These are phyloP conservation scores for Euphydryas editha DNA, from an alignment of 2,888 invertebrate genomes.

Conservation along the genomic window DNA sequence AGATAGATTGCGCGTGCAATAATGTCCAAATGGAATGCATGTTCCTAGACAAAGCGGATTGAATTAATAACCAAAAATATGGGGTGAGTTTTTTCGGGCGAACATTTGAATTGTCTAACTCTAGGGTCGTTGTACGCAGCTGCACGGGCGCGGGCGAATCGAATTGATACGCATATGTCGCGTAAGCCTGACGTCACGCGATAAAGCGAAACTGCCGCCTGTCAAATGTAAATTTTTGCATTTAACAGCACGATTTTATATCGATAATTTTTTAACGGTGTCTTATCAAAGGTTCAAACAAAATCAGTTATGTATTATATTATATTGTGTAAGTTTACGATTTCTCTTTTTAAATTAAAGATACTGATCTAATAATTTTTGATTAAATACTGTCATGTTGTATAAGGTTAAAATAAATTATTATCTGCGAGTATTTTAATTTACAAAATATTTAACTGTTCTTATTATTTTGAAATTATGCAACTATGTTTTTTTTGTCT, in stretches of 20 bases:
- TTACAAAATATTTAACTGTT: too few species aligned
- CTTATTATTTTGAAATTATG: too few species aligned
- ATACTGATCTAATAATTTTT: too few species aligned
- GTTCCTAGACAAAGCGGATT: constrained; percentile 71
- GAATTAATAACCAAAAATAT: constrained; percentile 75
- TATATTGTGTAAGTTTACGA: too few species aligned
- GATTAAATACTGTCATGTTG: too few species aligned
- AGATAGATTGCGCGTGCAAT: constrained; percentile 69
- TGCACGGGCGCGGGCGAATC: constrained; percentile 76
- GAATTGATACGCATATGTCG: constrained; percentile 74
- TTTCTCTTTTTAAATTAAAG: too few species aligned
- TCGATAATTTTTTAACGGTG: neutral
- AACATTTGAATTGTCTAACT: constrained; percentile 54
- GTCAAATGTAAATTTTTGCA: constrained; percentile 29
- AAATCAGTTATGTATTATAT: too few species aligned
- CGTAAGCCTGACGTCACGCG: constrained; percentile 63
- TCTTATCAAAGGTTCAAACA: too few species aligned
- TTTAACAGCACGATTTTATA: constrained; percentile 1
- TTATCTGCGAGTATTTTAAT: too few species aligned
- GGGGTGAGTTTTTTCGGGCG: constrained; percentile 65
- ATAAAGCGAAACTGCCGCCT: constrained; percentile 38
- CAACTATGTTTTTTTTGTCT: too few species aligned
- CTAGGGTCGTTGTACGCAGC: constrained; percentile 76
- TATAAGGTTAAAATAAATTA: too few species aligned
- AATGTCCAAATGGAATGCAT: constrained; percentile 53